phyloP scores from a whole-genome alignment of 2,888 invertebrate species.

The Drosophila algonquin region DNA sequence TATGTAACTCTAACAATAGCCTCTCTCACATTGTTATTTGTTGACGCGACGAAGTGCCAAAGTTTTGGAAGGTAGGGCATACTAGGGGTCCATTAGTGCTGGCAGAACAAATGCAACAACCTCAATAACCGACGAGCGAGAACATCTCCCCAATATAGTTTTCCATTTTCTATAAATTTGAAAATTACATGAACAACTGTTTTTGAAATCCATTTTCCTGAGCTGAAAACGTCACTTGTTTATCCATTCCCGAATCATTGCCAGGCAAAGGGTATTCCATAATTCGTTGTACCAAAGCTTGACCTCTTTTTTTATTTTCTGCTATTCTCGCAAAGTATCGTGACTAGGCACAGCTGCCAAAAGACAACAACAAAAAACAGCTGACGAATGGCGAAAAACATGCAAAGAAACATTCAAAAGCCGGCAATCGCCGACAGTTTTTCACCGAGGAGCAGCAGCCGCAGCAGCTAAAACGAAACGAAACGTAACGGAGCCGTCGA shows the following conservation, averaged over 20 bases:
- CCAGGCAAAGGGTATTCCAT: constrained; percentile 7
- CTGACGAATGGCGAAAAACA: constrained; percentile 1
- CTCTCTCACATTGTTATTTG: neutral
- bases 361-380: constrained; percentile 25
- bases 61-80: neutral
- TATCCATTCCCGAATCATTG: neutral
- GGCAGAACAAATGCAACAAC: neutral
- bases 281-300: neutral
- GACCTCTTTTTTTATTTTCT: constrained; percentile 6
- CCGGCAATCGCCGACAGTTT: neutral
- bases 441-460: neutral
- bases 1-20: too few species aligned
- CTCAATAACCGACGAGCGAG: too few species aligned
- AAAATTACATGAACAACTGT: too few species aligned
- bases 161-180: too few species aligned
- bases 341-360: constrained; percentile 35
- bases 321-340: constrained; percentile 40
- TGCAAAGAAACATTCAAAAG: constrained; percentile 8
- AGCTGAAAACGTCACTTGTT: neutral
- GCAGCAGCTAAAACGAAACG: neutral
- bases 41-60: neutral
- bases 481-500: constrained; percentile 7
- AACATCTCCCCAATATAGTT: neutral
- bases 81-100: neutral
- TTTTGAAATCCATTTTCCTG: too few species aligned